Evolutionary conservation across 1,140 invertebrate genomes (phyloP), one percentile per base, ranked within the genome.

Genomic region (Tetramorium parvispinum): DNA sequence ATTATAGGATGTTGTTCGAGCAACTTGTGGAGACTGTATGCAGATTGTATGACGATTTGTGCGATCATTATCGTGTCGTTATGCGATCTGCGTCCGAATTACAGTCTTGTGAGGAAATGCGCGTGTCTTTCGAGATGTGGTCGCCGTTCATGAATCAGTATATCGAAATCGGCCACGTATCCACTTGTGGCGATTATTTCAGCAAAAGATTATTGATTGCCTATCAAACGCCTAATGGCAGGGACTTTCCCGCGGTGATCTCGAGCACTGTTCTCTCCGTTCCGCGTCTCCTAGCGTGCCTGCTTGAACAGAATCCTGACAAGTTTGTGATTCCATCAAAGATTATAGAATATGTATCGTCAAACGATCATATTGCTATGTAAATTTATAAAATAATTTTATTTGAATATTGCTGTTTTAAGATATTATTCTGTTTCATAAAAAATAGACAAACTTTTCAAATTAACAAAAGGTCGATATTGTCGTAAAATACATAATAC

Each of bases 141-240:
- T 97, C 97, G 0, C 92, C 93, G 21, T 95, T 95, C 90, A 92
- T 94, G 27, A 89, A 96, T 63, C 87, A 92, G 32, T 97, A 97
- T 93, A 89, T 97, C 2, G 96, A 97, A 95, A 95, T 97, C 81
- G 97, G 96, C 5, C 94, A 96, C 94, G 76, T 97, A 61, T 97
- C 96, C 2, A 73, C 96, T 13, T 96, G 95, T 92, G 96, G 96
- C 51, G 95, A 96, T 87, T 98, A 96, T 91, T 95, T 97, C 24
- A 97, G 96, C 91, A 97, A 97, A 93, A 95, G 97, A 73, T 93
- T 97, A 32, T 93, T 97, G 87, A 96, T 97, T 70, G 96, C 93
- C 66, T 96, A 96, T 90, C 92, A 93, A 66, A 95, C 96, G 65
- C 91, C 95, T 2, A 95, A 95, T 55, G 92, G 95, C 75, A 91